Evolutionary conservation across 2,888 invertebrate genomes (phyloP).

Genomic region (Cheilosia vernalis): DNA sequence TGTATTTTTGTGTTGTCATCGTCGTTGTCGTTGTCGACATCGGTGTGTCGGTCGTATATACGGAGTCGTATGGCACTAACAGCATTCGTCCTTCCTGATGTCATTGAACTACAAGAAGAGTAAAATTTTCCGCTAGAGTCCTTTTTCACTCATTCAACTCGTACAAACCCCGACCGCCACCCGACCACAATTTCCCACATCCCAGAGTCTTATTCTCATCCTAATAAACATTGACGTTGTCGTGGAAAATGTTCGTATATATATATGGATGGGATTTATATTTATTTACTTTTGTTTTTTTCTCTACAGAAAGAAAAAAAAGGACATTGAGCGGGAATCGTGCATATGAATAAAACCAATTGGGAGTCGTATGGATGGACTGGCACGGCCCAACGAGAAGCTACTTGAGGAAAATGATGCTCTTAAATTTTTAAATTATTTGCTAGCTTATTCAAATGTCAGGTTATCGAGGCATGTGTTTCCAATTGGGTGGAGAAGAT

Average conservation of each 20-base stretch:
- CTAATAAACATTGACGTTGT: constrained; percentile 57
- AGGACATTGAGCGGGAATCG: constrained; percentile 68
- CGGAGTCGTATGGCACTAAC: constrained; percentile 31
- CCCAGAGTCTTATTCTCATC: constrained; percentile 57
- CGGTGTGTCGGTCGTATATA: constrained; percentile 26
- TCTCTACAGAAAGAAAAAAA: constrained; percentile 36
- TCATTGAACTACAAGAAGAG: constrained; percentile 73
- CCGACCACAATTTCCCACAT: constrained; percentile 36
- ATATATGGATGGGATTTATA: constrained; percentile 10
- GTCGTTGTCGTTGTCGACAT: constrained; percentile 50
- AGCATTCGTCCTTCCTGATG: constrained; percentile 71
- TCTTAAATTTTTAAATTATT: constrained; percentile 56
- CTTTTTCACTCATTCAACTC: constrained; percentile 66
- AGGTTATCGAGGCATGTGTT: constrained; percentile 66
- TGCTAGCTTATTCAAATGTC: constrained; percentile 58
- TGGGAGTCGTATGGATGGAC: constrained; percentile 33
- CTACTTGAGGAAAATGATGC: constrained; percentile 56
- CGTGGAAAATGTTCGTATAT: constrained; percentile 33
- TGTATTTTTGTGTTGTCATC: constrained; percentile 73
- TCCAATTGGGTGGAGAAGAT: constrained; percentile 45
- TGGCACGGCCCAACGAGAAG: constrained; percentile 28
- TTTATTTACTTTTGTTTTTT: neutral
- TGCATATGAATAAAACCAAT: constrained; percentile 65
- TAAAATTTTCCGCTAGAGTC: constrained; percentile 71
- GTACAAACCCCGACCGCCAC: neutral